Percentiles rank a stretch among this genome's conserved stretches.
Conservation (phyloP, 2,888 invertebrate species). For the Thelaira solivaga region DNA sequence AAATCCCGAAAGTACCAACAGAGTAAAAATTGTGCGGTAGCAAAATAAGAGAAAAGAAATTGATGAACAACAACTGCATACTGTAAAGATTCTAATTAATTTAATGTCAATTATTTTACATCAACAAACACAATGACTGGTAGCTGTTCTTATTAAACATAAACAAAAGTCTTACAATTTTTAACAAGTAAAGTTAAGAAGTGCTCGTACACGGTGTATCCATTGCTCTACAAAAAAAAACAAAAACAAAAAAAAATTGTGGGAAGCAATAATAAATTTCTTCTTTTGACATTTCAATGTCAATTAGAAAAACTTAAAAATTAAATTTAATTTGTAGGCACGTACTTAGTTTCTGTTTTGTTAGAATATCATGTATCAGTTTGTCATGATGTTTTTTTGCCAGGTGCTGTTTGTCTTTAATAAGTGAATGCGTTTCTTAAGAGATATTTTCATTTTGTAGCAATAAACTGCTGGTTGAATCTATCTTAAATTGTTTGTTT, state of each 20-base stretch:
- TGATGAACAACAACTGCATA: not conserved
- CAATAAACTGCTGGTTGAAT: no score
- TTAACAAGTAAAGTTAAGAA: no score
- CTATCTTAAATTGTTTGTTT: no score
- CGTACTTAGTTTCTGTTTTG: slow-evolving; percentile 33
- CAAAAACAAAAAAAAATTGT: no score
- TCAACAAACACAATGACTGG: slow-evolving; percentile 32
- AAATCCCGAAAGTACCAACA: slow-evolving; percentile 25
- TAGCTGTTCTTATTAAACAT: slow-evolving; percentile 40
- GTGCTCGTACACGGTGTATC: no score
- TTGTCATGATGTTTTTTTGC: slow-evolving; percentile 31
- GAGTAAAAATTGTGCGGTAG: slow-evolving; percentile 21
- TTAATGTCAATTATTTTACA: slow-evolving; percentile 59
- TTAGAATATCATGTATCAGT: slow-evolving; percentile 26
- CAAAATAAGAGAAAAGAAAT: not conserved
- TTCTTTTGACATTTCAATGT: slow-evolving; percentile 58
- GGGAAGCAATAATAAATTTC: slow-evolving; percentile 24
- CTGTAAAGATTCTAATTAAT: slow-evolving; percentile 58
- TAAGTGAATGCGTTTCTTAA: no score
- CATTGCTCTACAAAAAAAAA: no score
- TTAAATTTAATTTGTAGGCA: no score
- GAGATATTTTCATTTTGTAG: no score
- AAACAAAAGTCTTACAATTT: not conserved
- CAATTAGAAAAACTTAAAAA: slow-evolving; percentile 49
- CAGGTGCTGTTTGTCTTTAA: slow-evolving; percentile 14